A percentile compares a stretch with the other conserved stretches of the same genome.
phyloP scores from a whole-genome alignment of 2,797 vertebrate species.

The Allochrocebus solatus region DNA sequence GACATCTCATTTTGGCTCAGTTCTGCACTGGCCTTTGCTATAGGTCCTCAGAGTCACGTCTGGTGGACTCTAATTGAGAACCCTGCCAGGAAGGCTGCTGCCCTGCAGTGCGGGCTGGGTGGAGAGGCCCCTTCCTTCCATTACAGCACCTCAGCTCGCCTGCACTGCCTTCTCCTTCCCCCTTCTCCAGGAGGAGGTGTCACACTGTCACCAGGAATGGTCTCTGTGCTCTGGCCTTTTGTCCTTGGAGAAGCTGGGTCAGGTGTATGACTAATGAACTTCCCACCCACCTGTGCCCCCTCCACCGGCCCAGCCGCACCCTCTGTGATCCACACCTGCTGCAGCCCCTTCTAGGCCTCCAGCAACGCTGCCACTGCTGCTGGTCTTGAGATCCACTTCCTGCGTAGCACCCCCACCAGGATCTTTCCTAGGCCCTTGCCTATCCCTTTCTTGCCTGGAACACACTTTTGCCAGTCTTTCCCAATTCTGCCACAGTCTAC shows the following conservation, averaged over 20 bases:
- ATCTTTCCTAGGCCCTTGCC: not conserved
- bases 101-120: too few relatives aligned
- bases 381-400: not conserved
- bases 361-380: not conserved
- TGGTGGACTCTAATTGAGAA: not conserved
- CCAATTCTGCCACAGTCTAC: not conserved
- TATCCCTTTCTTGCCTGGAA: not conserved
- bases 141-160: fast-evolving
- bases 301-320: not conserved
- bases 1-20: not conserved
- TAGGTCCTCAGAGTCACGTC: not conserved
- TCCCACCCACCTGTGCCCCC: not conserved
- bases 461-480: not conserved
- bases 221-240: not conserved
- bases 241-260: not conserved
- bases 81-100: not conserved
- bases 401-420: not conserved
- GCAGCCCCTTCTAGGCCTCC: not conserved
- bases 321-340: not conserved
- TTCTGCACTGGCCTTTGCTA: not conserved
- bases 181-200: not conserved
- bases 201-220: not conserved
- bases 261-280: not conserved
- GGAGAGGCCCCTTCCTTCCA: not conserved
- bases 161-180: not conserved